phyloP scores from a whole-genome alignment of 2,113 vertebrate genomes.

The Fulica atra region DNA sequence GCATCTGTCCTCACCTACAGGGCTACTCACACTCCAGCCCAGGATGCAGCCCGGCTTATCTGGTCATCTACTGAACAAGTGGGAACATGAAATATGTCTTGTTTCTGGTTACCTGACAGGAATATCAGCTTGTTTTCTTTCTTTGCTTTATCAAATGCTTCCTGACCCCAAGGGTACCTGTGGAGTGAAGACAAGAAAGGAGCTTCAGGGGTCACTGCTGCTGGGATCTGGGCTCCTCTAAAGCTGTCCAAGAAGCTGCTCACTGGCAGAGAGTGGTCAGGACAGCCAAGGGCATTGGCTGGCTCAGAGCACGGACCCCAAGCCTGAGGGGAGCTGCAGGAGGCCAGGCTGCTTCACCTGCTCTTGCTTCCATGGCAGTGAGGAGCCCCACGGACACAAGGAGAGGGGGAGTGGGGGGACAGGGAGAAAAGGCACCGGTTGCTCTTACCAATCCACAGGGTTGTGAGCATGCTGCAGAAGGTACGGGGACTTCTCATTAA shows the following conservation, averaged over 20 bases:
- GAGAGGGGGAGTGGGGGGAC: not conserved
- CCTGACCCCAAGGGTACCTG: slow-evolving; percentile 93
- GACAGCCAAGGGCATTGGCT: fast-evolving
- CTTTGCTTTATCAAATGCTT: slow-evolving; percentile 91
- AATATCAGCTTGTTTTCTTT: slow-evolving; percentile 92
- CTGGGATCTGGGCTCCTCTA: not conserved
- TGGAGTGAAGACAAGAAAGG: not conserved
- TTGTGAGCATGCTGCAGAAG: slow-evolving; percentile 94
- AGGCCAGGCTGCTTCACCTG: not conserved
- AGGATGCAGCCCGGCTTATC: not conserved
- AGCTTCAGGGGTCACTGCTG: not conserved
- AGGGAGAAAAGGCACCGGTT: not conserved
- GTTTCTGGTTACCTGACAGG: slow-evolving; percentile 83
- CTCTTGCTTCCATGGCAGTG: fast-evolving
- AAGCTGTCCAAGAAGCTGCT: not conserved
- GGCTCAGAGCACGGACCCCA: fast-evolving
- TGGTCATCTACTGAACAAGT: fast-evolving
- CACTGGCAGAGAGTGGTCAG: not conserved
- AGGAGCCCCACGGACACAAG: fast-evolving
- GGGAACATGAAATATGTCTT: not conserved
- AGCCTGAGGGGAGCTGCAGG: fast-evolving
- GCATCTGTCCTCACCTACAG: not conserved
- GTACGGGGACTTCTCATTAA: slow-evolving; percentile 88
- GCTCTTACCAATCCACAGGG: slow-evolving; percentile 91
- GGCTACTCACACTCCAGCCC: not conserved